Conservation (phyloP, 2,888 invertebrate species). For the Zeuzera pyrina region DNA sequence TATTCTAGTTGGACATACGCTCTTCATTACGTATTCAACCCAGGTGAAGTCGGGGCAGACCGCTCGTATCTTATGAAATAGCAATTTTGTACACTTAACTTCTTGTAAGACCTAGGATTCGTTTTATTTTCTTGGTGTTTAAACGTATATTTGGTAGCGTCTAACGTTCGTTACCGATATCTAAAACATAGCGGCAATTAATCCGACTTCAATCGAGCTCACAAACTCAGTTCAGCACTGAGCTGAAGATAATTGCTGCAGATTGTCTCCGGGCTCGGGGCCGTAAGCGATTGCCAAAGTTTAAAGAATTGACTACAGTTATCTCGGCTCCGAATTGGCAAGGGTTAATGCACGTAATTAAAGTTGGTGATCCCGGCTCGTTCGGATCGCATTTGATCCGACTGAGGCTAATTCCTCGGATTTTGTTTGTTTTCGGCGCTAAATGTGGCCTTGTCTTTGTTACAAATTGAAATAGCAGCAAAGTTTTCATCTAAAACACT, state of each 20-base stretch:
- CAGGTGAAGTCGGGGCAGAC: too few relatives aligned
- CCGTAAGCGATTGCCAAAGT: slow-evolving; percentile 43
- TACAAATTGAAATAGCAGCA: too few relatives aligned
- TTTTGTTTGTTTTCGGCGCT: background rate
- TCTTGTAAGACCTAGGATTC: too few relatives aligned
- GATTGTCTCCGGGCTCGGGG: slow-evolving; percentile 47
- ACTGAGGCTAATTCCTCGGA: background rate
- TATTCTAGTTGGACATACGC: too few relatives aligned
- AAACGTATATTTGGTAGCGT: too few relatives aligned
- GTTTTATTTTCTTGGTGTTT: too few relatives aligned
- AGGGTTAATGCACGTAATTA: slow-evolving; percentile 65
- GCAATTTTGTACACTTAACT: too few relatives aligned
- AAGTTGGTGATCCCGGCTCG: slow-evolving; percentile 47
- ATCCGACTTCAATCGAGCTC: slow-evolving; percentile 27
- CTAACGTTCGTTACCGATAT: too few relatives aligned
- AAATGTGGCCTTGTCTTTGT: too few relatives aligned
- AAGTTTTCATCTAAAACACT: too few relatives aligned
- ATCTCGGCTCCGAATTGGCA: slow-evolving; percentile 47
- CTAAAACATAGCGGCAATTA: slow-evolving; percentile 26
- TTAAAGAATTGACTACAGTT: slow-evolving; percentile 62
- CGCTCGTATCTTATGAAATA: too few relatives aligned
- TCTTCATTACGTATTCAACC: too few relatives aligned
- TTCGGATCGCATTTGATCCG: slow-evolving; percentile 1
- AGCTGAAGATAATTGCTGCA: slow-evolving; percentile 59
- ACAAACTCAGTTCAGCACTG: slow-evolving; percentile 33